A percentile compares a stretch with the other conserved stretches of the same genome.
Conservation (phyloP, 2,113 vertebrate genomes). For the Otocyon megalotis region DNA sequence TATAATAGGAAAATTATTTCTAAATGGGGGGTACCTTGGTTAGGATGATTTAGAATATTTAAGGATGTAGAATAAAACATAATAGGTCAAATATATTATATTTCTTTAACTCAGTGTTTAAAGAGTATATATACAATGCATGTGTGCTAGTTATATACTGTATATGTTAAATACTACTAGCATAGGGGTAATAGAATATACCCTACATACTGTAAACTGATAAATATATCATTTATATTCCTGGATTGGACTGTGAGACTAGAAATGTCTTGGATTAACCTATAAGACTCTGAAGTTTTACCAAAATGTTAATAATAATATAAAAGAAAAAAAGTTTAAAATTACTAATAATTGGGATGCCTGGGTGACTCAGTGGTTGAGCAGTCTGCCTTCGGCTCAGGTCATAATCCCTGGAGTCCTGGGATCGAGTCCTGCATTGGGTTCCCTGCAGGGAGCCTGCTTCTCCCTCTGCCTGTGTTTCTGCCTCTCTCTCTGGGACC, state of each 20-base stretch:
- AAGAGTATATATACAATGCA: not conserved
- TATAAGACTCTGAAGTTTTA: not conserved
- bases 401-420: too few species aligned
- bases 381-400: too few species aligned
- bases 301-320: not conserved
- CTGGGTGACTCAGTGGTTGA: too few species aligned
- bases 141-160: not conserved
- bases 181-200: not conserved
- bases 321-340: not conserved
- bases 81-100: not conserved
- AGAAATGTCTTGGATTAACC: not conserved
- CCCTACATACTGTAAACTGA: not conserved
- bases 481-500: too few species aligned
- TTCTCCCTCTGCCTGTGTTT: too few species aligned
- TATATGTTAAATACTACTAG: not conserved
- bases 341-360: not conserved
- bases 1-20: not conserved
- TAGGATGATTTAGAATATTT: not conserved
- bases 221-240: not conserved
- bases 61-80: not conserved
- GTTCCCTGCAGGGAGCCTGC: too few species aligned
- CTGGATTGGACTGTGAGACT: not conserved
- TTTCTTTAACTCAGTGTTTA: not conserved
- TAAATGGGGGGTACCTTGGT: not conserved
- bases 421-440: too few species aligned